Base-by-base conservation (phyloP, 2,797 vertebrate genomes). In the Acanthopagrus latus region DNA sequence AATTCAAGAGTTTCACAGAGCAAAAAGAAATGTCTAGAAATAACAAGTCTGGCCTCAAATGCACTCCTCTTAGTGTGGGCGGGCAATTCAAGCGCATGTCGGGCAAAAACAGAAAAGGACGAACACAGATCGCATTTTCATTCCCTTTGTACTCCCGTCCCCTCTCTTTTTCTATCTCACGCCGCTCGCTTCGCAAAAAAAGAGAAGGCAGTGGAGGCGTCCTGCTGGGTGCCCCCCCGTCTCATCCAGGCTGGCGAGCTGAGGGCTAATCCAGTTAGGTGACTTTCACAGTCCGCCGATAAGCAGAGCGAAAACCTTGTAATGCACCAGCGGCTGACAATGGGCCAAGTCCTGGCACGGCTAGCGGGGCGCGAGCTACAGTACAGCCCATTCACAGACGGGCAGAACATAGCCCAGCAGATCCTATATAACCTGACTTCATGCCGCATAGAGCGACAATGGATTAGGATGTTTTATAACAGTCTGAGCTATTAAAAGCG, bases 221-320 rank as follows among this genome's bases (percentile, higher is more conserved):
- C 90, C 91, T 91, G 89, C 93, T 91, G 90, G 87, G 89, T 72
- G 72, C 76, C n/a, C 74, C 76, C n/a, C n/a, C 7, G 82, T 88
- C 83, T 91, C 90, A 78, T 91, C 88, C 89, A 84, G 84, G 88
- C 86, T 89, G 89, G 81, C 80, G 80, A 92, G 87, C 89, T 76
- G 76, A 74, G 73, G 85, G 83, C 90, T 95, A 95, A 95, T 95
- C 93, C 93, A 83, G 86, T 95, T 95, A 94, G 91, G 90, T 95
- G 94, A 95, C 94, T 95, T 95, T 95, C 94, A 95, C 94, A 95
- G 92, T 94, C 86, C 79, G 29, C 78, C 67, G 91, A 94, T 95
- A 94, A 95, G 90, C 91, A 92, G 87, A 88, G 80, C 75, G 85
- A 88, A 88, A 88, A 86, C 92, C 93, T 93, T 92, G 92, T 94